phyloP scores from a whole-genome alignment of 2,888 invertebrate species.

The Cephus runcator region DNA sequence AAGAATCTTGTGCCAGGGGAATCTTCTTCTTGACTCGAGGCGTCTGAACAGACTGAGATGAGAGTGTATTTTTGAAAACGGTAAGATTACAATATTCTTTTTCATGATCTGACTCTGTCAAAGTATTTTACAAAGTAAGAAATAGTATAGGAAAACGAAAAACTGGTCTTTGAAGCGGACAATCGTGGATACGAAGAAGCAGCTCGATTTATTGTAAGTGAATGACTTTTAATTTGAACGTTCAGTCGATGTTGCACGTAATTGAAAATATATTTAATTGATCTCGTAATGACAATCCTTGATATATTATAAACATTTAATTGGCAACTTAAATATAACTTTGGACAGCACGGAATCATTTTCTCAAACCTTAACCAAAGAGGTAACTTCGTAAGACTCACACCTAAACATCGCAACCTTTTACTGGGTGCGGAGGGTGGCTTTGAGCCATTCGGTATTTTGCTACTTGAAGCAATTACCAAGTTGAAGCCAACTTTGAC shows the following conservation, averaged over 20 bases:
- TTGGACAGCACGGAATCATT: too few species aligned
- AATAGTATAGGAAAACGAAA: not conserved
- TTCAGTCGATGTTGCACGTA: not conserved
- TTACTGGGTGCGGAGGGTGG: too few species aligned
- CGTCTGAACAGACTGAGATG: not conserved
- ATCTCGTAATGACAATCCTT: not conserved
- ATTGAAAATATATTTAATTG: not conserved
- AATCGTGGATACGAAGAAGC: not conserved
- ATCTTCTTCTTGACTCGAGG: not conserved
- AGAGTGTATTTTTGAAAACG: not conserved
- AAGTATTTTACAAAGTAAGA: not conserved
- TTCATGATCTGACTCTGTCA: not conserved
- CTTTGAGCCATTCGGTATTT: not conserved
- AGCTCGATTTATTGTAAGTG: not conserved
- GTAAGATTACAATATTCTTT: not conserved
- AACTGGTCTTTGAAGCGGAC: not conserved
- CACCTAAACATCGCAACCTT: too few species aligned
- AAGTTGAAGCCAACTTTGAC: too few species aligned
- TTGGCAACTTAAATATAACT: too few species aligned
- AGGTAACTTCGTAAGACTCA: too few species aligned
- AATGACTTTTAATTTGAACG: not conserved
- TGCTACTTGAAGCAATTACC: too few species aligned
- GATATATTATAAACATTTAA: too few species aligned
- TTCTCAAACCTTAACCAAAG: too few species aligned
- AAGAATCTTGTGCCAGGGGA: not conserved